Evolutionary conservation across 1,140 invertebrate species (phyloP), one percentile per base, ranked within the genome.

Genomic region (Euglossa dilemma): DNA sequence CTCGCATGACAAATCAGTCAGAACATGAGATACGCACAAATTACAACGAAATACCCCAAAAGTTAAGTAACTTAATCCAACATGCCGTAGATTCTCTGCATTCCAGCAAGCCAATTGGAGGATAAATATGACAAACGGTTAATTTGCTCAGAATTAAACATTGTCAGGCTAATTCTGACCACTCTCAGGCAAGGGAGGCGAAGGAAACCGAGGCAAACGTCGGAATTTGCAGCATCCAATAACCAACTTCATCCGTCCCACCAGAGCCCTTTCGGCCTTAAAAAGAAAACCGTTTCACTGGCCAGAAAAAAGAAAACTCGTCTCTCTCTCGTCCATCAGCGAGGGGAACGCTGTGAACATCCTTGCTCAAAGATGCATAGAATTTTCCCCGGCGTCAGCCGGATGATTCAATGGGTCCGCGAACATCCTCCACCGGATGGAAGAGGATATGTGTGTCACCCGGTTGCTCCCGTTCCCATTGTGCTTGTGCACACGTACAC

Each of bases 351-450:
- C 25, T 54, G 25, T 72, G 56, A 76, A 56, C 67, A 23, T 28
- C 18, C 25, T 25, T 36, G 50, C 54, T 86, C 59, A 36, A 52
- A 50, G 45, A 85, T 81, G 72, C 69, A 85, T 85, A 36, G 72
- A 86, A 86, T 76, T 72, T 76, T 61, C 45, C 47, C 47, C 20
- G 20, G 43, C 45, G 54, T 52, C 50, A 25, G 20, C 25, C 52
- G 64, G 61, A 74, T 73, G 74, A 84, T 77, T 81, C 47, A 63
- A 76, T 76, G 54, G 52, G 50, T 67, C 54, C 64, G 77, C 72
- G 66, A 82, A 72, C 73, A 76, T 81, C 59, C 77, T 59, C 23
- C 57, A 0, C 6, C 70, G 78, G 52, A 45, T 45, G 56, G n/a
- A 20, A 3, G 23, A 80, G 43, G 66, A 47, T 59, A 79, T 74